Evolutionary conservation across 2,797 vertebrate species (phyloP).

Genomic region (Microtus agrestis): DNA sequence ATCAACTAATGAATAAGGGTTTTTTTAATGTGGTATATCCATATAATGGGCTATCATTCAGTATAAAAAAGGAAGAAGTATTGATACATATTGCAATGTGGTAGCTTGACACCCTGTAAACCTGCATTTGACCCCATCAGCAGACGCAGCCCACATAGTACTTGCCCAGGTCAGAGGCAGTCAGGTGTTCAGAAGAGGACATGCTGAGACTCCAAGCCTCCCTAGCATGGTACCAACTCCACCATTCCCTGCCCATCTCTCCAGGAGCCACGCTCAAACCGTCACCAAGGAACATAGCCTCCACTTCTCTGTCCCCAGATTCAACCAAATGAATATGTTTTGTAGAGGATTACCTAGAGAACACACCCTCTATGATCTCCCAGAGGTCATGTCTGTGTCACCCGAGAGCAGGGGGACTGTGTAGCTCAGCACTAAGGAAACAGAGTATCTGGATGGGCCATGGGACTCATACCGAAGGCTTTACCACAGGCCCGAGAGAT

Average conservation of each 20-base stretch:
- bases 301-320: neutral
- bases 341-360: neutral
- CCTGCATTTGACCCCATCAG: neutral
- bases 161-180: too few relatives aligned
- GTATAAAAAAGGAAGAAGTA: neutral
- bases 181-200: neutral
- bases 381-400: neutral
- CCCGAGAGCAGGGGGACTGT: neutral
- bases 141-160: neutral
- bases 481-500: neutral
- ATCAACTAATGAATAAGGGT: neutral
- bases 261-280: neutral
- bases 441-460: neutral
- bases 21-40: neutral
- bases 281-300: neutral
- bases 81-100: neutral
- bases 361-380: neutral
- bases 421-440: neutral
- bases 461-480: neutral
- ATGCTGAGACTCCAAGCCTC: neutral
- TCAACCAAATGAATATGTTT: neutral
- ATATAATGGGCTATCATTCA: neutral
- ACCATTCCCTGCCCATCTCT: neutral
- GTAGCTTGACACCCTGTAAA: neutral
- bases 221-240: neutral